Conservation (phyloP, 2,888 invertebrate genomes). For the Brenthis hecate region DNA sequence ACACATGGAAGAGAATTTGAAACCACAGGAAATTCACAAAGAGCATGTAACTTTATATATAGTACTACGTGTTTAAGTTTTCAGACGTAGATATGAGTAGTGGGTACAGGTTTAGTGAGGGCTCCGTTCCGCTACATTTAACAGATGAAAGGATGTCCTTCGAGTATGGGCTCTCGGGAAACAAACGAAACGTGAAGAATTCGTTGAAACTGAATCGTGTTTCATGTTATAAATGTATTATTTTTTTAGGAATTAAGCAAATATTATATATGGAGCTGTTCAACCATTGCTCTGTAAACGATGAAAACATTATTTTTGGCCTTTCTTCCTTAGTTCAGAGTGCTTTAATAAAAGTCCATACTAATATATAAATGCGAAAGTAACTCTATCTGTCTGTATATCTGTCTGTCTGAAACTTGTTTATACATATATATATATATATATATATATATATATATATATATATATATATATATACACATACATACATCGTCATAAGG, state of each 20-base stretch:
- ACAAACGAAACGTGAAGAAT: slow-evolving; percentile 26
- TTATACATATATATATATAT: too few species aligned
- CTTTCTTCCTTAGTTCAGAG: neutral
- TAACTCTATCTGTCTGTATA: too few species aligned
- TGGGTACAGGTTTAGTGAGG: slow-evolving; percentile 38
- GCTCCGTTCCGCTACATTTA: slow-evolving; percentile 53
- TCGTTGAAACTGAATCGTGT: slow-evolving; percentile 10
- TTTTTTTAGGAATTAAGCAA: slow-evolving; percentile 14
- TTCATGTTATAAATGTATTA: slow-evolving; percentile 12
- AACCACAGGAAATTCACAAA: slow-evolving; percentile 11
- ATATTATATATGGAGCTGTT: slow-evolving; percentile 3
- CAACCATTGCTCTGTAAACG: neutral
- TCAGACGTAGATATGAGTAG: slow-evolving; percentile 21
- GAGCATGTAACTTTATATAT: slow-evolving; percentile 22
- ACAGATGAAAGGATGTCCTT: slow-evolving; percentile 41
- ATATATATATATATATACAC: too few species aligned
- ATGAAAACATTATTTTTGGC: neutral
- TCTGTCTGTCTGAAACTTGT: too few species aligned
- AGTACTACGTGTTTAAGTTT: slow-evolving; percentile 14
- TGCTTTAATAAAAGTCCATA: neutral
- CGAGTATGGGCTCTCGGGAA: slow-evolving; percentile 23
- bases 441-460: too few species aligned
- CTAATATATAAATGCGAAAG: too few species aligned
- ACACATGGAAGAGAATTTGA: slow-evolving; percentile 4
- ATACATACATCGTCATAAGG: too few species aligned